Percentiles rank a stretch among this genome's conserved stretches.
phyloP scores from a whole-genome alignment of 2,888 invertebrate species.

The Drosophila rellima region DNA sequence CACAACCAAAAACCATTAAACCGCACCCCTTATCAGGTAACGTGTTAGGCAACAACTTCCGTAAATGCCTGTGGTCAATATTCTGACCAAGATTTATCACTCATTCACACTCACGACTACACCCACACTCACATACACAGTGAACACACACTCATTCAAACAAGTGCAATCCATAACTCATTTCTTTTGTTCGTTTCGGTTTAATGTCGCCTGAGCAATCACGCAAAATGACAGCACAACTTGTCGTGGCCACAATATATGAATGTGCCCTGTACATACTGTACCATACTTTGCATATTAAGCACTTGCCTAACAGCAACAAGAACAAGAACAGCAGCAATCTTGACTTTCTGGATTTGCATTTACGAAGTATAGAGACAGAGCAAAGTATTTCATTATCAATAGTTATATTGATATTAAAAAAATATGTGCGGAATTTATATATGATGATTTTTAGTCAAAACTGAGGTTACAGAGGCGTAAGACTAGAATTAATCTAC shows the following conservation, averaged over 20 bases:
- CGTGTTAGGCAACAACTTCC: slow-evolving; percentile 50
- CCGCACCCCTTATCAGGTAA: slow-evolving; percentile 51
- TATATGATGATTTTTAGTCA: slow-evolving; percentile 9
- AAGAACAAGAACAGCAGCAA: slow-evolving; percentile 23
- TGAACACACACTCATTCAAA: neutral
- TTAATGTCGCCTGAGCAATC: slow-evolving; percentile 49
- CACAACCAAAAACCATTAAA: slow-evolving; percentile 24
- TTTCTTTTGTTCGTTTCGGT: slow-evolving; percentile 51
- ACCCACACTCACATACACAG: slow-evolving; percentile 9
- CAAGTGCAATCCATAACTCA: slow-evolving; percentile 50
- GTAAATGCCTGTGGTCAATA: slow-evolving; percentile 36
- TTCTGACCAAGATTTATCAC: slow-evolving; percentile 52
- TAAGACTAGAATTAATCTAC: neutral
- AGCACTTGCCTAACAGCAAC: slow-evolving; percentile 49
- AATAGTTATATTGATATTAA: slow-evolving; percentile 39
- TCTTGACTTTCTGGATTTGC: slow-evolving; percentile 47
- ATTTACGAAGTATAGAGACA: slow-evolving; percentile 49
- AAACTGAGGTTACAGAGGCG: neutral
- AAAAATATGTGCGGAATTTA: slow-evolving; percentile 47
- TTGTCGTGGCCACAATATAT: slow-evolving; percentile 47
- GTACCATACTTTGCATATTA: slow-evolving; percentile 68
- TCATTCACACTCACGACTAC: slow-evolving; percentile 1
- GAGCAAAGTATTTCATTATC: slow-evolving; percentile 47
- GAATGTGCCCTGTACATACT: slow-evolving; percentile 19
- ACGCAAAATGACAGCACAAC: slow-evolving; percentile 57